Evolutionary conservation across 2,797 vertebrate genomes (phyloP), one percentile per base, ranked within the genome.

Genomic region (Amniataba percoides): DNA sequence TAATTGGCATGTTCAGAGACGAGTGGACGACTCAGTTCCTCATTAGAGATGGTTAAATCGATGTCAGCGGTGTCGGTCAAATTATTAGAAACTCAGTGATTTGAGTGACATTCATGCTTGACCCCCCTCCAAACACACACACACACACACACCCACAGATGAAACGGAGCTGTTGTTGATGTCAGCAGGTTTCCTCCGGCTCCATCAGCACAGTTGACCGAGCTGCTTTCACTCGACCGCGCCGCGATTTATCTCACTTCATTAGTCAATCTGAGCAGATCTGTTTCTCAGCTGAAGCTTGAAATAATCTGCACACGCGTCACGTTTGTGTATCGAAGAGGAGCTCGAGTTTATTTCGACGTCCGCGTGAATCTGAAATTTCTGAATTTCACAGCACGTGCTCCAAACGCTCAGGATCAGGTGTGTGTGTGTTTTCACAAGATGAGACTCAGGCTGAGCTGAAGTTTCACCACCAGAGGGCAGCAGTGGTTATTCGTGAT

Each of bases 1-100:
- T 73, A 61, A 79, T 40, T 74, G 45, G 40, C 43, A 3, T 19
- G 55, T 82, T 74, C 3, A 27, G 36, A 40, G 71, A 25, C 7
- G 61, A 1, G 45, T 4, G 46, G 1, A 25, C 63, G 85, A 78
- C 15, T 72, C 80, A 23, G 46, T 1, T 45, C 60, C 66, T 82
- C 69, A 59, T 88, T 77, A 75, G 43, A 77, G 53, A 58, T n/a
- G 59, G 14, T 40, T 62, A 58, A 31, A 25, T 10, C 57, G 45
- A 53, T 6, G 10, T 18, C 0, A 5, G 23, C 59, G 2, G 46
- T 12, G 56, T 11, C 0, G 13, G 64, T 61, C 23, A 34, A 19
- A 56, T 65, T 5, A 52, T 57, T 10, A n/a, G 13, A 8, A 63
- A 27, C 45, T 11, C 55, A 53, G 59, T 23, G 34, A 55, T 65